Evolutionary conservation across 2,888 invertebrate genomes (phyloP).

Genomic region (Dicyrtomina minuta): DNA sequence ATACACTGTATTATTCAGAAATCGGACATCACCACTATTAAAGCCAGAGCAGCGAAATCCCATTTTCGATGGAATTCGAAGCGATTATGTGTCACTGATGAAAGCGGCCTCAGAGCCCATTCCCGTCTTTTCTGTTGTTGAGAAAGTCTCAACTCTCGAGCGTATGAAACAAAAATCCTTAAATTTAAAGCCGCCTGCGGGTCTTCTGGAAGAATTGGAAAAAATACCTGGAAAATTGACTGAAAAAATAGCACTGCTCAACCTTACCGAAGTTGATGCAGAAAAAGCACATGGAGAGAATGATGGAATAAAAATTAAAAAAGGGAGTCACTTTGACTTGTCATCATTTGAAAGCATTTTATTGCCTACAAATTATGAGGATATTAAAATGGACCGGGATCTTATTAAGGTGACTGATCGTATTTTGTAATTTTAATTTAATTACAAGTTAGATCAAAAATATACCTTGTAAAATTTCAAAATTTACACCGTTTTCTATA

Average conservation of each 20-base stretch:
- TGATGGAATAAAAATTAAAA: not conserved
- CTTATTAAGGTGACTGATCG: constrained; percentile 46
- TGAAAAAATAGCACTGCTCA: not conserved
- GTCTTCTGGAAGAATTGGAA: constrained; percentile 46
- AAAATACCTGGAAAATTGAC: constrained; percentile 33
- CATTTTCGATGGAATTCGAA: constrained; percentile 12
- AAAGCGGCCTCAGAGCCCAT: constrained; percentile 36
- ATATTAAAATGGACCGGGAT: constrained; percentile 33
- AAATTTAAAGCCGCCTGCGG: constrained; percentile 43
- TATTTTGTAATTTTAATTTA: not conserved
- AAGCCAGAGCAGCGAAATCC: constrained; percentile 12
- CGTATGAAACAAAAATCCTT: constrained; percentile 43
- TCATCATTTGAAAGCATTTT: constrained; percentile 48
- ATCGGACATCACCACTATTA: constrained; percentile 27
- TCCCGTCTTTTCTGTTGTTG: constrained; percentile 38
- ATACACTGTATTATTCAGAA: constrained; percentile 13
- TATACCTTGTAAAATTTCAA: not conserved
- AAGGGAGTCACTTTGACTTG: constrained; percentile 39
- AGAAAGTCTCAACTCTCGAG: constrained; percentile 45
- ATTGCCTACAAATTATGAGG: constrained; percentile 39
- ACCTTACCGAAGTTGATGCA: not conserved
- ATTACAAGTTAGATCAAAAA: not conserved
- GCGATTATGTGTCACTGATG: constrained; percentile 43
- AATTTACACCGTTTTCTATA: constrained; percentile 8
- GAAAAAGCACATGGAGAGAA: not conserved